These are phyloP conservation scores for Kryphioiulus occultus DNA, from an alignment of 2,888 invertebrate genomes.

Conservation along the genomic window DNA sequence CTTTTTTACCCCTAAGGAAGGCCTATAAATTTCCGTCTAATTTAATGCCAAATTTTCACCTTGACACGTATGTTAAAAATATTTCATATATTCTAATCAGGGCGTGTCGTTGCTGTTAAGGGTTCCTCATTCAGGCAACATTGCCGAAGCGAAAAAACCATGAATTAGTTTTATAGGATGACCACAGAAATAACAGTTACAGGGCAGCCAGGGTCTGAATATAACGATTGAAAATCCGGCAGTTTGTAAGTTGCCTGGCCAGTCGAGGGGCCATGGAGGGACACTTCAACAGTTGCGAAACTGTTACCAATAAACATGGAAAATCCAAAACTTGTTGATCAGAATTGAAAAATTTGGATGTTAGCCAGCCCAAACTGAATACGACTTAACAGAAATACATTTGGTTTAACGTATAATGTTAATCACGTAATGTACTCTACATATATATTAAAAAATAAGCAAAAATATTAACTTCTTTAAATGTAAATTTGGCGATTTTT, in stretches of 20 bases:
- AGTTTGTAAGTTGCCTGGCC: not conserved
- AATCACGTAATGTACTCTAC: no score
- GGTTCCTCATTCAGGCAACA: not conserved
- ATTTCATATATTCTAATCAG: slow-evolving; percentile 29
- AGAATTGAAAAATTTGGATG: not conserved
- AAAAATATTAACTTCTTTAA: no score
- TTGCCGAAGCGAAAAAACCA: not conserved
- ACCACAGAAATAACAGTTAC: not conserved
- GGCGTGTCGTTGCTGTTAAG: not conserved
- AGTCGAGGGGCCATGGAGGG: not conserved
- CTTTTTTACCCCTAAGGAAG: slow-evolving; percentile 20
- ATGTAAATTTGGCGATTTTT: no score
- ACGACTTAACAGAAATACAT: not conserved
- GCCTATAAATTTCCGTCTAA: not conserved
- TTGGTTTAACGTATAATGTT: not conserved
- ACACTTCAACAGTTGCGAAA: not conserved
- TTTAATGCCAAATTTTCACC: slow-evolving; percentile 19
- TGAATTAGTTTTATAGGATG: slow-evolving; percentile 1
- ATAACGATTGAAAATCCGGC: not conserved
- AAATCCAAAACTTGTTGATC: not conserved
- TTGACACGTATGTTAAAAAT: slow-evolving; percentile 27
- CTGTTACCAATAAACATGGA: not conserved
- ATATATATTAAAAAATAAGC: no score
- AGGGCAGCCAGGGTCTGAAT: not conserved
- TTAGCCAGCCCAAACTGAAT: not conserved